Percentiles rank a stretch among this genome's conserved stretches.
Conservation (phyloP, 2,113 vertebrate species). For the Sterrhoptilus dennistouni region DNA sequence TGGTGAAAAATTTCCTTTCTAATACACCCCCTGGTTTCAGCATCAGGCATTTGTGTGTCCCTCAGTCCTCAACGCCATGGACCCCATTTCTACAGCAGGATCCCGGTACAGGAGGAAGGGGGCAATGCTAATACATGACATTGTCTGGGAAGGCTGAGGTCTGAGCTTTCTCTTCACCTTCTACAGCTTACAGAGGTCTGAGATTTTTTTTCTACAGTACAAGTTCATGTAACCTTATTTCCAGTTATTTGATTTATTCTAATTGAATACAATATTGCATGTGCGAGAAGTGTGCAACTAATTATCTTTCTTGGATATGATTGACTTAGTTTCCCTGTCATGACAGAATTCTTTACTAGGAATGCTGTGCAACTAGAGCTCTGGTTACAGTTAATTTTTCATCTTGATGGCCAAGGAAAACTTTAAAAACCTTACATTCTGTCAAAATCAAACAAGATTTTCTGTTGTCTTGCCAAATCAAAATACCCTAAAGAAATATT, state of each 20-base stretch:
- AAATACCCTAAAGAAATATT: background rate
- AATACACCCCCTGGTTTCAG: background rate
- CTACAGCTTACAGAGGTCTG: background rate
- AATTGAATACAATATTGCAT: background rate
- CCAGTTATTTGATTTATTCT: background rate
- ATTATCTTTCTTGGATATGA: background rate
- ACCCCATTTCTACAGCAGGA: background rate
- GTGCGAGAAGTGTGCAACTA: background rate
- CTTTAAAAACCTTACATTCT: background rate
- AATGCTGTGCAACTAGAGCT: background rate
- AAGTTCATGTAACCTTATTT: background rate
- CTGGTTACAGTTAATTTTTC: background rate
- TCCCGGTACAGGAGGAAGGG: background rate
- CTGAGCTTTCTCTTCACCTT: background rate
- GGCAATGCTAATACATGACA: background rate
- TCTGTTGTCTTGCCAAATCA: background rate
- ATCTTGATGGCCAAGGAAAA: background rate
- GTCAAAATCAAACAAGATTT: background rate
- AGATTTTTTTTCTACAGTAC: background rate
- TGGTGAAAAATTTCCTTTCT: background rate
- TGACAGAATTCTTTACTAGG: background rate
- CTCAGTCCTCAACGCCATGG: background rate
- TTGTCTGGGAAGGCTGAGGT: background rate
- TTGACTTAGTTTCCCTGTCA: background rate
- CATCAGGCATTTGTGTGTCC: background rate